phyloP scores from a whole-genome alignment of 2,888 invertebrate species.

The Syrista parreyssii region DNA sequence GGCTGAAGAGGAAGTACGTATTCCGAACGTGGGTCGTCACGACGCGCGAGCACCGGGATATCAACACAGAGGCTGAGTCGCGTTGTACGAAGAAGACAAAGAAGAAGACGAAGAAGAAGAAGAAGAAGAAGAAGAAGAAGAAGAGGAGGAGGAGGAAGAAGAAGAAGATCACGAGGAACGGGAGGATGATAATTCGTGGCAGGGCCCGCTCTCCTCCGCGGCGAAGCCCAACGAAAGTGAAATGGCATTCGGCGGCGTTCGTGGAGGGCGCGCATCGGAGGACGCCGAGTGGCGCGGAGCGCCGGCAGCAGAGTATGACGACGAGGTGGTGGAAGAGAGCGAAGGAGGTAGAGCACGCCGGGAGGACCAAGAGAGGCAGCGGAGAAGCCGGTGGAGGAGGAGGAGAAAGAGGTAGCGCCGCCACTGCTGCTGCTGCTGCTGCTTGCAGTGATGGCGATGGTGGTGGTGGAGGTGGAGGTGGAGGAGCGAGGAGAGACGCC shows the following conservation, averaged over 20 bases:
- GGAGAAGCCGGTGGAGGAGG: neutral
- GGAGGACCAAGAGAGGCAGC: slow-evolving; percentile 5
- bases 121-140: slow-evolving; percentile 13
- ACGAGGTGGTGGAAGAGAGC: slow-evolving; percentile 2
- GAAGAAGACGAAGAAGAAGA: slow-evolving; percentile 20
- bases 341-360: slow-evolving; percentile 16
- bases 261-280: slow-evolving; percentile 17
- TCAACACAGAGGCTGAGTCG: slow-evolving; percentile 2
- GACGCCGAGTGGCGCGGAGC: slow-evolving; percentile 25
- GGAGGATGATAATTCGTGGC: slow-evolving; percentile 58
- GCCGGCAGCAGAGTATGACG: slow-evolving; percentile 11
- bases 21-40: slow-evolving; percentile 20
- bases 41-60: neutral
- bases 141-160: neutral
- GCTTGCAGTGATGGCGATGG: neutral
- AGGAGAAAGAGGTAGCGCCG: slow-evolving; percentile 16
- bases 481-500: slow-evolving; percentile 30
- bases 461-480: neutral
- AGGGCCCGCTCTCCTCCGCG: slow-evolving; percentile 59
- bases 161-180: slow-evolving; percentile 13
- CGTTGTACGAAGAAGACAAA: slow-evolving; percentile 14
- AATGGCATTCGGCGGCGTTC: slow-evolving; percentile 60
- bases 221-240: slow-evolving; percentile 66
- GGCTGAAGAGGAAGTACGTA: slow-evolving; percentile 32
- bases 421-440: no score